Evolutionary conservation across 1,140 invertebrate species (phyloP).

Genomic region (Macrobrachium rosenbergii): DNA sequence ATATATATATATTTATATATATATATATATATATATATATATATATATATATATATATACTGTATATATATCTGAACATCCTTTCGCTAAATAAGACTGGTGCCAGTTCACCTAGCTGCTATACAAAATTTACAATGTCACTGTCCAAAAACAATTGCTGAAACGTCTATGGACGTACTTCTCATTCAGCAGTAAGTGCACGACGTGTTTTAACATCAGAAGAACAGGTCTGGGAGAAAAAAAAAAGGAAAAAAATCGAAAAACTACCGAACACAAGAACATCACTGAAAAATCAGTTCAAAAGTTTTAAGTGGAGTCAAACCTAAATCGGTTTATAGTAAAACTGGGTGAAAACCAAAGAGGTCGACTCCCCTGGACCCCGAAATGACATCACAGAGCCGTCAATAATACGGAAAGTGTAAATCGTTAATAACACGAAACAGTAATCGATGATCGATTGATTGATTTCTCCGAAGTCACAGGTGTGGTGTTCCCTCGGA

Average conservation of each 20-base stretch:
- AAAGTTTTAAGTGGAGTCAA: not conserved
- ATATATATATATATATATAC: not conserved
- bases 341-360: not conserved
- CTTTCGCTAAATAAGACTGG: too few relatives aligned
- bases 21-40: conserved; percentile 26
- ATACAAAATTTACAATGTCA: not conserved
- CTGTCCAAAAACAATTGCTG: not conserved
- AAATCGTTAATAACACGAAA: too few relatives aligned
- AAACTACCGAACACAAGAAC: not conserved
- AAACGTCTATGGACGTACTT: not conserved
- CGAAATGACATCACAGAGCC: too few relatives aligned
- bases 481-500: too few relatives aligned
- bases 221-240: not conserved
- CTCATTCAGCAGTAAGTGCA: not conserved
- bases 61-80: not conserved
- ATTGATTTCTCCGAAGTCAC: too few relatives aligned
- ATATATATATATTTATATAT: conserved; percentile 43
- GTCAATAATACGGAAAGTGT: too few relatives aligned
- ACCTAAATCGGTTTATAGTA: not conserved
- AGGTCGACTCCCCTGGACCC: too few relatives aligned
- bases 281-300: not conserved
- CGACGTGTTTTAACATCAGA: not conserved
- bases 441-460: too few relatives aligned
- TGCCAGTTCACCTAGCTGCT: too few relatives aligned
- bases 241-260: not conserved